Conservation (phyloP, 2,888 invertebrate genomes). For the Platycheirus albimanus region DNA sequence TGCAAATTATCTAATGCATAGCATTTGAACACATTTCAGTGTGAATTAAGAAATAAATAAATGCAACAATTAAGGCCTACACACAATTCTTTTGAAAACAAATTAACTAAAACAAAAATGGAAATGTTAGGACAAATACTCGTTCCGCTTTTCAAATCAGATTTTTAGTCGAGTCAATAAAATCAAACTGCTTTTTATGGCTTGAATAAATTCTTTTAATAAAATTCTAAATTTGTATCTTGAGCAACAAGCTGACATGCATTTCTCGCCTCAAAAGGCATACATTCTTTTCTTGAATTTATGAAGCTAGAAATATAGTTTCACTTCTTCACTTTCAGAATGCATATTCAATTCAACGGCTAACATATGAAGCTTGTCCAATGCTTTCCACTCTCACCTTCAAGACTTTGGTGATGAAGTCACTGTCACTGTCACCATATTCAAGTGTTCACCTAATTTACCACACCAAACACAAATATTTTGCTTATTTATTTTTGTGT, state of each 20-base stretch:
- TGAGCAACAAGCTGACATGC: not conserved
- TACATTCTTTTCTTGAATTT: not conserved
- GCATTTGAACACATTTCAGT: too few relatives aligned
- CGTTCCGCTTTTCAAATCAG: too few relatives aligned
- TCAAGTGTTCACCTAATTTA: constrained; percentile 21
- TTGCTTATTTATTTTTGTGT: not conserved
- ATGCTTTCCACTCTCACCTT: constrained; percentile 7
- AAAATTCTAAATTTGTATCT: too few relatives aligned
- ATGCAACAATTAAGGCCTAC: too few relatives aligned
- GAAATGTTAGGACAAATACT: too few relatives aligned
- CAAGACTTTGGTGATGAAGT: not conserved
- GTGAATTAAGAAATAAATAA: too few relatives aligned
- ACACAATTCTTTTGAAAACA: not conserved
- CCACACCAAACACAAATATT: not conserved
- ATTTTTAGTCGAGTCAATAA: too few relatives aligned
- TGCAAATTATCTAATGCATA: too few relatives aligned
- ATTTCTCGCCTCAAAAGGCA: too few relatives aligned
- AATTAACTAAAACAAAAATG: too few relatives aligned
- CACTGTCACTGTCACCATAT: constrained; percentile 4
- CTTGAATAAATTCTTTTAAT: too few relatives aligned
- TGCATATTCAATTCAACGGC: constrained; percentile 5
- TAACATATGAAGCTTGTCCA: not conserved
- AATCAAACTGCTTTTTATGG: too few relatives aligned
- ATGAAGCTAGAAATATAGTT: constrained; percentile 9
- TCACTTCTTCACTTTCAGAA: constrained; percentile 18